Percentiles rank a stretch among this genome's conserved stretches.
Evolutionary conservation across 1,140 invertebrate genomes (phyloP).

Genomic region (Philaenus spumarius): DNA sequence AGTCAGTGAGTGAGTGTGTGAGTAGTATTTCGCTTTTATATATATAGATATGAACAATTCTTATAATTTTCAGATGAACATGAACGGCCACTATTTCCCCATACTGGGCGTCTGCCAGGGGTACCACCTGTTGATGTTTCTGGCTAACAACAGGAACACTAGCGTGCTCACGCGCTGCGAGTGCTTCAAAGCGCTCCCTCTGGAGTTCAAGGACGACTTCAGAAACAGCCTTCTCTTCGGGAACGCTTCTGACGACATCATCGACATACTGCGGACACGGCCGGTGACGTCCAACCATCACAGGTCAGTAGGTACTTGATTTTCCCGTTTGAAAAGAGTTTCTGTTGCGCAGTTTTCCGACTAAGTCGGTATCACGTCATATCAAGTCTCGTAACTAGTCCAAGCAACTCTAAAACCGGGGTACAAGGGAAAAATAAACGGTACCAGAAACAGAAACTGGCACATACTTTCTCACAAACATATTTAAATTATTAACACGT

Average conservation of each 20-base stretch:
- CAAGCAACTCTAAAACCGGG: too few relatives aligned
- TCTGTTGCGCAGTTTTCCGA: too few relatives aligned
- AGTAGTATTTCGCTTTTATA: too few relatives aligned
- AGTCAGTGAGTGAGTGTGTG: too few relatives aligned
- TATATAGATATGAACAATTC: too few relatives aligned
- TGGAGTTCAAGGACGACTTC: constrained; percentile 44
- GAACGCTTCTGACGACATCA: constrained; percentile 47
- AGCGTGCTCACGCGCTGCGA: constrained; percentile 52
- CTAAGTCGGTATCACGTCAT: too few relatives aligned
- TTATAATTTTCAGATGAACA: constrained; percentile 45
- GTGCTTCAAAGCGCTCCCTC: constrained; percentile 49
- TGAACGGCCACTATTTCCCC: constrained; percentile 68
- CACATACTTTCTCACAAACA: too few relatives aligned
- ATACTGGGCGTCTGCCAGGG: constrained; percentile 85
- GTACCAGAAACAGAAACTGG: too few relatives aligned
- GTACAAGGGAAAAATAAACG: too few relatives aligned
- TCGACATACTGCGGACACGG: constrained; percentile 48
- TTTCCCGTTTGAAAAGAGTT: too few relatives aligned
- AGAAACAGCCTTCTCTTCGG: constrained; percentile 50
- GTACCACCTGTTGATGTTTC: constrained; percentile 70
- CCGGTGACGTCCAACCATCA: constrained; percentile 73
- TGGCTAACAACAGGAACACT: constrained; percentile 54
- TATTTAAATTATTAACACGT: too few relatives aligned
- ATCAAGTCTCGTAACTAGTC: too few relatives aligned
- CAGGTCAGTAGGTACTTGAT: constrained; percentile 60